Evolutionary conservation across 30 jellyfish, hydroid and myxozoan species (phyloP).

Genomic region (Sanderia malayensis): DNA sequence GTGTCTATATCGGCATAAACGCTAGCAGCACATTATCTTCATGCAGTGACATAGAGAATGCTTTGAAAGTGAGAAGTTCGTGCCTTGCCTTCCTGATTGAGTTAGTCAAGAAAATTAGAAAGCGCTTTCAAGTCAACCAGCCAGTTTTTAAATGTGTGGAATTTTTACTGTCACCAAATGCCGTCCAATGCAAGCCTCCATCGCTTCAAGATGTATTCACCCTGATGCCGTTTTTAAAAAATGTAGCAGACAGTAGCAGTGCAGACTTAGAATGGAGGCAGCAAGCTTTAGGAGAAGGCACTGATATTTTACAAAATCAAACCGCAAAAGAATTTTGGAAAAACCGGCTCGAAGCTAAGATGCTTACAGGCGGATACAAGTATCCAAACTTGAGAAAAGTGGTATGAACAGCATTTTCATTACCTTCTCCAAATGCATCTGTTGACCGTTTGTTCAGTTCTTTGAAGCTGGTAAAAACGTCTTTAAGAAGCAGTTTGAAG

Average conservation of each 20-base stretch:
- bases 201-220: not conserved
- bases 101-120: slow-evolving; percentile 25
- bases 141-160: not conserved
- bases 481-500: too few relatives aligned
- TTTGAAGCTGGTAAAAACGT: too few relatives aligned
- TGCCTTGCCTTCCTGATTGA: slow-evolving; percentile 40
- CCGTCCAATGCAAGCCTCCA: slow-evolving; percentile 14
- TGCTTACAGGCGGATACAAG: not conserved
- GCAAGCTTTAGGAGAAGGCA: slow-evolving; percentile 18
- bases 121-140: slow-evolving; percentile 1
- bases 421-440: slow-evolving; percentile 15
- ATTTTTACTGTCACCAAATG: not conserved
- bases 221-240: not conserved
- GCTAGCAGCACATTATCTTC: slow-evolving; percentile 27
- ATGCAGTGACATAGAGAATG: slow-evolving; percentile 20
- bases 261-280: slow-evolving; percentile 29
- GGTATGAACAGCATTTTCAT: not conserved
- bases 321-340: slow-evolving; percentile 13
- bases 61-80: slow-evolving; percentile 10
- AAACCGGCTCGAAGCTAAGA: slow-evolving; percentile 20
- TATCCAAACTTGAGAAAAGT: slow-evolving; percentile 17
- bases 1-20: slow-evolving; percentile 16
- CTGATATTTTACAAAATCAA: not conserved
- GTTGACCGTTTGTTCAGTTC: too few relatives aligned
- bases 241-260: not conserved